Evolutionary conservation across 2,888 invertebrate genomes (phyloP), one percentile per base, ranked within the genome.

Genomic region (Thymelicus lineola): DNA sequence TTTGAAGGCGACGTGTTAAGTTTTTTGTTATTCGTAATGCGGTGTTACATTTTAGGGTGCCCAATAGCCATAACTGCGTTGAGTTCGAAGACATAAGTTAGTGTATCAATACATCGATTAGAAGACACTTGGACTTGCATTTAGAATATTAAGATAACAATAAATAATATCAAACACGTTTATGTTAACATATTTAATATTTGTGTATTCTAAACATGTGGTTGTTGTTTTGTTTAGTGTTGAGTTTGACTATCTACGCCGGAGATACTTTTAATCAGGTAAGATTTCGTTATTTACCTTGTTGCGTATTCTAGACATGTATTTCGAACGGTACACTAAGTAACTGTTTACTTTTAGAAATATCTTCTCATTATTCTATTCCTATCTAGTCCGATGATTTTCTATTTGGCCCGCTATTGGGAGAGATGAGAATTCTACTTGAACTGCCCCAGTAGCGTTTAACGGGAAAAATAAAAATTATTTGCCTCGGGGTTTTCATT

Each of bases 71-170:
- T 87, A 88, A 86, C 87, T 86, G 85, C 84, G 78, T 81, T 66
- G 87, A 80, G 81, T 85, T 81, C 84, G 83, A 82, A 86, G 80
- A 81, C 84, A 86, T 88, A 86, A 88, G 87, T 91, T 91, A 89
- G 91, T 91, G 88, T 91, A 86, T 87, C 86, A 83, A 86, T 86
- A 86, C 85, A 82, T 86, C 84, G 87, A 85, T 83, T 82, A 81
- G 75, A 72, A 76, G 82, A 74, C 85, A 84, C 82, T 84, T 83
- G 82, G 81, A 80, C 84, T 84, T 71, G 69, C 70, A 63, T 72
- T 50, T 28, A 50, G 62, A 53, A 50, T 50, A 48, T 71, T 20
- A 38, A 70, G 73, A 66, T 66, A 66, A 69, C 71, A 46, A 72
- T 57, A 72, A 72, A 65, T 6, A 66, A 72, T 71, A 67, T 70